A percentile compares a stretch with the other conserved stretches of the same genome.
Conservation (phyloP, 1,140 invertebrate genomes). For the Trichonephila clavata region DNA sequence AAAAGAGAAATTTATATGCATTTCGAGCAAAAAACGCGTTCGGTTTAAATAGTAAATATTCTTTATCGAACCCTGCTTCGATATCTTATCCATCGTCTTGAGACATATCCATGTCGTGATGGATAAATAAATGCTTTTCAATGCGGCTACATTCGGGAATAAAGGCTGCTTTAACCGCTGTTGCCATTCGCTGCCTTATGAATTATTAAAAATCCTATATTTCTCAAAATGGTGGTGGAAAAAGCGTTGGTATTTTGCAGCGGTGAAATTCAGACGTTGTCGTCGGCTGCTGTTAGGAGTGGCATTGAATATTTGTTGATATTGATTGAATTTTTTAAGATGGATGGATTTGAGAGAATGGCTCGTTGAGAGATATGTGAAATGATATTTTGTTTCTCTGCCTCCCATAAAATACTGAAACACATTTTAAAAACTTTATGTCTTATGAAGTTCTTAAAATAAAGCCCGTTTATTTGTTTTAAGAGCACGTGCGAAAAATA, state of each 20-base stretch:
- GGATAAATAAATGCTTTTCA: constrained; percentile 26
- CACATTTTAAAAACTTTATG: too few relatives aligned
- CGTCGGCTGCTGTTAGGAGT: neutral
- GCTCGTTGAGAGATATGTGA: neutral
- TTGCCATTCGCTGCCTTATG: constrained; percentile 4
- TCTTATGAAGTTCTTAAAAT: too few relatives aligned
- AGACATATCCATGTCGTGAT: neutral
- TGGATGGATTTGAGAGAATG: neutral
- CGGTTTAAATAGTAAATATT: constrained; percentile 7
- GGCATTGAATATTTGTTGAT: neutral
- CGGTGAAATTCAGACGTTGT: neutral
- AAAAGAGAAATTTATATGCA: constrained; percentile 32
- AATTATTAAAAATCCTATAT: constrained; percentile 39
- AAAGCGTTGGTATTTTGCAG: neutral
- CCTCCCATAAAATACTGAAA: neutral
- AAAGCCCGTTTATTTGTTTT: too few relatives aligned
- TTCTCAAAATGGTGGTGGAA: neutral
- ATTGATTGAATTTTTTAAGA: neutral
- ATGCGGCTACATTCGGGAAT: constrained; percentile 3
- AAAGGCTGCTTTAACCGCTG: constrained; percentile 35
- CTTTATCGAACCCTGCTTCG: neutral
- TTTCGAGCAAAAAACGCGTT: neutral
- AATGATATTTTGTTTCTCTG: neutral
- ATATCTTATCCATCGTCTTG: neutral
- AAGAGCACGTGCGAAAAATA: too few relatives aligned